A percentile compares a stretch with the other conserved stretches of the same genome.
Evolutionary conservation across 2,113 vertebrate species (phyloP).

Genomic region (Ginglymostoma cirratum): DNA sequence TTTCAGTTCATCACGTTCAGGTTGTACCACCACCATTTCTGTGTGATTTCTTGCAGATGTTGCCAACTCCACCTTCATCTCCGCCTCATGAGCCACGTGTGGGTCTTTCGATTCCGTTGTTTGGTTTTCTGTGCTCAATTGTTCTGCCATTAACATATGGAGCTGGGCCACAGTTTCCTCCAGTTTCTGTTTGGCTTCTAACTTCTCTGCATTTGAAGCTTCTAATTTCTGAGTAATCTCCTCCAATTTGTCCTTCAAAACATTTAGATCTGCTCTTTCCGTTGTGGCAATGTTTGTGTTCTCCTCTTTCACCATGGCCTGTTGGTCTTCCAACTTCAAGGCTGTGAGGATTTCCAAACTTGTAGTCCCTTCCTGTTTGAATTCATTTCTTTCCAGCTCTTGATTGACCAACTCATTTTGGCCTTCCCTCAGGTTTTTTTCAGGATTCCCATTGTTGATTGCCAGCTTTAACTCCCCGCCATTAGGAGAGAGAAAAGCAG

Average conservation of each 20-base stretch:
- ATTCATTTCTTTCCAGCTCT: background rate
- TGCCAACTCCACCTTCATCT: background rate
- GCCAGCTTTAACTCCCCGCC: constrained; percentile 2
- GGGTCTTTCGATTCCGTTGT: fast-evolving
- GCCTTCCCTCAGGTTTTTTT: background rate
- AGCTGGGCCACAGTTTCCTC: background rate
- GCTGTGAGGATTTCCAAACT: constrained; percentile 33
- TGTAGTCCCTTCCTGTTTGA: background rate
- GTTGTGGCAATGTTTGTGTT: background rate
- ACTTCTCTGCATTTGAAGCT: background rate
- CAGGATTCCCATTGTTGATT: background rate
- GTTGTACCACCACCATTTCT: background rate
- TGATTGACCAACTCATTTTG: background rate
- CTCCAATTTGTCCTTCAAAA: constrained; percentile 14
- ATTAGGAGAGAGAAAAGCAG: background rate
- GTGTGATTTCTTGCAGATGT: background rate
- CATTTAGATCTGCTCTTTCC: background rate
- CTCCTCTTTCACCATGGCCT: constrained; percentile 29
- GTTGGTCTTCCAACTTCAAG: constrained; percentile 1
- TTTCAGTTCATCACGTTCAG: constrained; percentile 1
- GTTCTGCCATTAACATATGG: background rate
- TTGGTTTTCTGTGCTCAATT: background rate
- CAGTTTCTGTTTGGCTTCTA: background rate
- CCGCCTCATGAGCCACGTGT: background rate
- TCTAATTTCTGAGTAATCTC: background rate